phyloP scores from a whole-genome alignment of 2,113 vertebrate species.

The Urocolius indicus region DNA sequence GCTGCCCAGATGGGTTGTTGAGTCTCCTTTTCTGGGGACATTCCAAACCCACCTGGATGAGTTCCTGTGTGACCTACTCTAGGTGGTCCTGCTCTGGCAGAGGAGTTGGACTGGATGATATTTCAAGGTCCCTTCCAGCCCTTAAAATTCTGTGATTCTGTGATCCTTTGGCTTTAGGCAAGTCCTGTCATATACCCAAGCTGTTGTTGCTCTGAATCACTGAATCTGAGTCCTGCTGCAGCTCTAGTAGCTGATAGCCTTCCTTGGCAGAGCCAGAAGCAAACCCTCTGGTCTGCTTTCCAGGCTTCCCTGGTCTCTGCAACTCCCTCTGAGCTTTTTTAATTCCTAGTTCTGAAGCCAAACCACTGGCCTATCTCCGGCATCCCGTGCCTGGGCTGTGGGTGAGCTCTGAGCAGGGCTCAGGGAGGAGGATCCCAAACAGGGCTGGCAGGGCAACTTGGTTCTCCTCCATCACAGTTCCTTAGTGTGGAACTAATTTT shows the following conservation, averaged over 20 bases:
- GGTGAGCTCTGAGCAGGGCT: neutral
- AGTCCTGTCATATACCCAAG: neutral
- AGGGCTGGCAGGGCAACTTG: neutral
- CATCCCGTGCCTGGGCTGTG: neutral
- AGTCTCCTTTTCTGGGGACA: no score
- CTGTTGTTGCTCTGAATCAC: conserved; percentile 15
- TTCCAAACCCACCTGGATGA: no score
- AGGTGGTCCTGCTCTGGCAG: no score
- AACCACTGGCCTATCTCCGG: neutral
- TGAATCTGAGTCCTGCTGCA: neutral
- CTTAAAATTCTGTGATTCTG: no score
- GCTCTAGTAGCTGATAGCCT: neutral
- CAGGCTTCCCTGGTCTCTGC: neutral
- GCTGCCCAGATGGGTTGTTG: no score
- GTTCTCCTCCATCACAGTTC: accelerated
- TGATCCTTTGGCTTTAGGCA: conserved; percentile 25
- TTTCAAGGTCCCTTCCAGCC: no score
- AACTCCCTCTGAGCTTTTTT: neutral
- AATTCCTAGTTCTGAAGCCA: neutral
- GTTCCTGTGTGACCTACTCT: no score
- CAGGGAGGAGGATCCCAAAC: accelerated
- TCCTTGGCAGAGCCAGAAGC: neutral
- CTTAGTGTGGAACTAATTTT: neutral
- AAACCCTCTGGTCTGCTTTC: neutral
- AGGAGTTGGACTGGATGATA: no score